phyloP scores from a whole-genome alignment of 2,888 invertebrate species.

The Coelogynopora nodosa region DNA sequence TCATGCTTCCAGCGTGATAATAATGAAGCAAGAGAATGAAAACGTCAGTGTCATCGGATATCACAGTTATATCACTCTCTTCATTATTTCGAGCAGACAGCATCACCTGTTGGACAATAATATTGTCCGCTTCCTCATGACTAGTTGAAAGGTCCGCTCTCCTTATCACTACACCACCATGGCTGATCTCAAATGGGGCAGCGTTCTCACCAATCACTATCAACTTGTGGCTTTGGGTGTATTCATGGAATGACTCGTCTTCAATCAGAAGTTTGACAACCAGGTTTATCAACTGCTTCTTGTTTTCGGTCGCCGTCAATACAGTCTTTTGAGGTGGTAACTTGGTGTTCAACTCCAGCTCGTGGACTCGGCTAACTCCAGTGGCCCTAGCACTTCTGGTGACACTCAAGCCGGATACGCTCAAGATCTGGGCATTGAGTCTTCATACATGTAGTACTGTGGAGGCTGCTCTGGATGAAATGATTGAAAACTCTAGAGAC shows the following conservation, averaged over 20 bases:
- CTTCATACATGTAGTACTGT: constrained; percentile 31
- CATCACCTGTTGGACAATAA: constrained; percentile 25
- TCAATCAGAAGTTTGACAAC: constrained; percentile 9
- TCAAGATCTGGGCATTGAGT: constrained; percentile 28
- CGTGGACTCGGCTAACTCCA: constrained; percentile 28
- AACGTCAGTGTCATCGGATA: constrained; percentile 36
- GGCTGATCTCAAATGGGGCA: constrained; percentile 21
- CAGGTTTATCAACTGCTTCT: constrained; percentile 29
- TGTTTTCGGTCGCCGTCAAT: constrained; percentile 32
- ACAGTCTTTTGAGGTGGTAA: constrained; percentile 29
- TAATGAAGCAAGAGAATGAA: constrained; percentile 35
- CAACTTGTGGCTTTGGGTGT: constrained; percentile 30
- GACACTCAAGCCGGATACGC: constrained; percentile 33
- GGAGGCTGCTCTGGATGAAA: constrained; percentile 31
- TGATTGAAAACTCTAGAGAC: constrained; percentile 18
- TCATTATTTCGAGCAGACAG: constrained; percentile 11
- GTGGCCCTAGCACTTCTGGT: constrained; percentile 26
- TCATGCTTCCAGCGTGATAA: constrained; percentile 15
- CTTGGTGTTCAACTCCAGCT: constrained; percentile 31
- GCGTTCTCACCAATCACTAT: constrained; percentile 9
- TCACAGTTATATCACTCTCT: constrained; percentile 25
- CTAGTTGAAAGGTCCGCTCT: constrained; percentile 23
- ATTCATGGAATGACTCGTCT: constrained; percentile 17
- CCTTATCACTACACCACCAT: constrained; percentile 14
- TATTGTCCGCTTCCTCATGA: constrained; percentile 35